Conservation (phyloP, 2,113 vertebrate genomes). For the Entelurus aequoreus region DNA sequence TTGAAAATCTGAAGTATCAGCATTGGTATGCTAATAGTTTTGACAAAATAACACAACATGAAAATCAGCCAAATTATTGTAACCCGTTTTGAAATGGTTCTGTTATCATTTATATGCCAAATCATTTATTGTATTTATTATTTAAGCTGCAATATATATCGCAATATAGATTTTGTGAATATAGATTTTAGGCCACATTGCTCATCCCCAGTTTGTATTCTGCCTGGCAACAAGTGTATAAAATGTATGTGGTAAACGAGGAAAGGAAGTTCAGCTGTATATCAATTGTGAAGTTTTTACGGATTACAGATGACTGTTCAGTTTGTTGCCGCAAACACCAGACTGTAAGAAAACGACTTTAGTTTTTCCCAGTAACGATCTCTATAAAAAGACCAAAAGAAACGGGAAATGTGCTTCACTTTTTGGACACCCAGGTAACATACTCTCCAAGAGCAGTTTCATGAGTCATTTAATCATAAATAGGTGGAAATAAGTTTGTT, state of each 20-base stretch:
- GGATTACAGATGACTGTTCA: no score
- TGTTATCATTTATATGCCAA: no score
- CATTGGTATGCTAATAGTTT: no score
- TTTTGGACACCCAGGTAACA: constrained; percentile 8
- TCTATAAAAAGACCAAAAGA: not conserved
- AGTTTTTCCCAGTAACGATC: not conserved
- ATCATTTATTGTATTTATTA: no score
- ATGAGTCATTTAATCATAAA: constrained; percentile 42
- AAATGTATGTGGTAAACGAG: not conserved
- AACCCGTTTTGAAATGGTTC: no score
- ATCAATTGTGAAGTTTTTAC: not conserved
- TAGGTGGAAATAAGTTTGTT: constrained; percentile 45
- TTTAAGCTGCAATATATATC: no score
- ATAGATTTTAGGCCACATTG: no score
- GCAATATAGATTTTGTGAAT: no score
- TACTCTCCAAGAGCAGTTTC: constrained; percentile 34
- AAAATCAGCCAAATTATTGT: no score
- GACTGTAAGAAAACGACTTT: not conserved
- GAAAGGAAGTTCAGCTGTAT: not conserved
- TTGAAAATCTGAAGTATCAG: no score
- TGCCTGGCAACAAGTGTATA: not conserved
- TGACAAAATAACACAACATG: no score
- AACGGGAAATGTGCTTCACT: not conserved
- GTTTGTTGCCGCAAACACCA: not conserved
- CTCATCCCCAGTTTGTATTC: not conserved